phyloP scores from a whole-genome alignment of 2,797 vertebrate genomes.

The Microtus californicus region DNA sequence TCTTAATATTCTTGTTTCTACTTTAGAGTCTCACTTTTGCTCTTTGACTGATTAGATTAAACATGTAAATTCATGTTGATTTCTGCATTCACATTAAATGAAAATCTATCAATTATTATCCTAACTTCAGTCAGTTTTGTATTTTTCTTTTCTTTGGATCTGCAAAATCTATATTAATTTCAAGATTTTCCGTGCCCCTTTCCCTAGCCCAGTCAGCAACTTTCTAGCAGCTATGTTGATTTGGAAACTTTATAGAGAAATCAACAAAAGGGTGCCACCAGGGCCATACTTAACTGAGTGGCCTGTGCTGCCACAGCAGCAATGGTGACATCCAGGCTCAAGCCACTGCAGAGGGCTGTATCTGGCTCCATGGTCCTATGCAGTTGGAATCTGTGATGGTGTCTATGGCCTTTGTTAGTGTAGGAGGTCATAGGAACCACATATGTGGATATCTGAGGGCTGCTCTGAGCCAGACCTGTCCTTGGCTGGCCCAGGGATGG shows the following conservation, averaged over 20 bases:
- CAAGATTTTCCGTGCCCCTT: not conserved
- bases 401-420: not conserved
- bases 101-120: conserved; percentile 70
- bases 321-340: not conserved
- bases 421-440: not conserved
- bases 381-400: not conserved
- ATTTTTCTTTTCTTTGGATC: conserved; percentile 63
- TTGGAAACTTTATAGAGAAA: not conserved
- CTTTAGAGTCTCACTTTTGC: conserved; percentile 14
- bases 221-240: not conserved
- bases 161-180: conserved; percentile 16
- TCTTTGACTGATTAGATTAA: conserved; percentile 82
- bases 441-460: not conserved
- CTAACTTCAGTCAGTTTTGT: conserved; percentile 64
- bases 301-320: not conserved
- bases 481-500: not conserved
- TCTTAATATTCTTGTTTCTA: conserved; percentile 65
- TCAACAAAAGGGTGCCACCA: not conserved
- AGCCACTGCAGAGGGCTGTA: not conserved
- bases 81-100: conserved; percentile 76
- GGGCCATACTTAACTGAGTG: not conserved
- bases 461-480: not conserved
- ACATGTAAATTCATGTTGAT: conserved; percentile 84
- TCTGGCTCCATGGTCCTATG: not conserved
- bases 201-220: not conserved